Conservation (phyloP, 2,888 invertebrate species). For the Sarcophaga rosellei region DNA sequence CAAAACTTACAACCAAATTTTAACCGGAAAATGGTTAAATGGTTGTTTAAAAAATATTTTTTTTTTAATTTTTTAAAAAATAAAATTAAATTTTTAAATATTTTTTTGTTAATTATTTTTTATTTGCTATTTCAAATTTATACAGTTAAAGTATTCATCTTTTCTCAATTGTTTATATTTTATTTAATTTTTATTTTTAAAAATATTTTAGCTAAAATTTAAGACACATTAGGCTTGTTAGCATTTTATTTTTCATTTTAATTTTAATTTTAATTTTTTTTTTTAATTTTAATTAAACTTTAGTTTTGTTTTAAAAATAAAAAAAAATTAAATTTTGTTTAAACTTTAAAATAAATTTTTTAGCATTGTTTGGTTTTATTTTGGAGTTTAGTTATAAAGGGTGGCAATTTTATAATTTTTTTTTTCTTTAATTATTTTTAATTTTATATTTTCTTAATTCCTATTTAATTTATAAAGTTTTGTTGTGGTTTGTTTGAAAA, state of each 20-base stretch:
- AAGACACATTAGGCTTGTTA: slow-evolving; percentile 81
- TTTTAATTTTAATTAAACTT: neutral
- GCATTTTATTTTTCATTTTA: slow-evolving; percentile 68
- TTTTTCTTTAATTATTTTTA: slow-evolving; percentile 18
- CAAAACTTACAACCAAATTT: slow-evolving; percentile 39
- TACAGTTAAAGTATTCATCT: slow-evolving; percentile 58
- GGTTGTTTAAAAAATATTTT: slow-evolving; percentile 36
- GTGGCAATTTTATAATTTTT: slow-evolving; percentile 21
- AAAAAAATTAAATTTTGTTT: slow-evolving; percentile 10
- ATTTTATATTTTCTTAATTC: neutral
- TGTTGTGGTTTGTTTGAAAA: neutral
- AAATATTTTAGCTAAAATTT: slow-evolving; percentile 79
- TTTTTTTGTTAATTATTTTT: slow-evolving; percentile 21
- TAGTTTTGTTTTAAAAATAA: slow-evolving; percentile 51
- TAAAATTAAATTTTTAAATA: slow-evolving; percentile 21
- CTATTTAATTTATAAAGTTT: slow-evolving; percentile 24
- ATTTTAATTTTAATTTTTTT: neutral
- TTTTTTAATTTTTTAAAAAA: slow-evolving; percentile 27
- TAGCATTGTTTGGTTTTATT: slow-evolving; percentile 32
- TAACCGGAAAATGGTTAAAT: slow-evolving; percentile 55
- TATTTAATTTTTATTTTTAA: slow-evolving; percentile 35
- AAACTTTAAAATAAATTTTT: slow-evolving; percentile 50
- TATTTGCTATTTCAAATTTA: slow-evolving; percentile 69
- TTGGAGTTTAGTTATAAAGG: neutral
- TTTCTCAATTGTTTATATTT: slow-evolving; percentile 29